These are phyloP conservation scores for Ophioninae sp. DNA, from an alignment of 2,888 invertebrate genomes.

Conservation along the genomic window DNA sequence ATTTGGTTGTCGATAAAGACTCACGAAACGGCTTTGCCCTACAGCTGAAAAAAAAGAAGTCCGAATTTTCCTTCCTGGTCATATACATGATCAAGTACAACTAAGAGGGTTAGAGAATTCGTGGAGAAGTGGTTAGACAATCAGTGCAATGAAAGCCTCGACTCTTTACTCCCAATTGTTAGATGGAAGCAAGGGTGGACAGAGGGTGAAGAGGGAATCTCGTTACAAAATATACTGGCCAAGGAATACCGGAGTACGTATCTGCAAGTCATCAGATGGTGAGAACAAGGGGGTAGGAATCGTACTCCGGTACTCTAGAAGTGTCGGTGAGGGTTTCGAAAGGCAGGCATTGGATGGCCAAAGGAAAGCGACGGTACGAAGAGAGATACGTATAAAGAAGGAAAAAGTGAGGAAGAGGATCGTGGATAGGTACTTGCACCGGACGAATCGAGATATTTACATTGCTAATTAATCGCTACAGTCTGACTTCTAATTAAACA, in stretches of 20 bases:
- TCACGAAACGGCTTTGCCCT: background rate
- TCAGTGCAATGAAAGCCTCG: conserved; percentile 19
- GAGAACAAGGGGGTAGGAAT: background rate
- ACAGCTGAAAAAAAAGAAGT: background rate
- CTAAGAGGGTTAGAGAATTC: background rate
- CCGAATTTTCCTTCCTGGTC: background rate
- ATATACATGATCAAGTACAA: background rate
- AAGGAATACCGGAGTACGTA: conserved; percentile 44
- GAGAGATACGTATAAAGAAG: conserved; percentile 12
- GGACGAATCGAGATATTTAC: conserved; percentile 75
- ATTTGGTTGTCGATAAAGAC: conserved; percentile 2
- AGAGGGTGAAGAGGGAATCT: conserved; percentile 32
- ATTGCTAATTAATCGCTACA: conserved; percentile 80
- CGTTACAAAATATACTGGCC: conserved; percentile 41
- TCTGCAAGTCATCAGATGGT: conserved; percentile 38
- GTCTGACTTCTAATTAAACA: conserved; percentile 81
- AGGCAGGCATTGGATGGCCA: conserved; percentile 34
- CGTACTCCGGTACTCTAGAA: conserved; percentile 38
- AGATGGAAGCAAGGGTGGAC: conserved; percentile 28
- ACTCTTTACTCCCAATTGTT: conserved; percentile 31
- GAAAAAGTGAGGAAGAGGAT: background rate
- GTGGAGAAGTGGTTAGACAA: conserved; percentile 39
- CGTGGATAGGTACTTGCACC: conserved; percentile 30
- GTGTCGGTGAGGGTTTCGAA: conserved; percentile 58
- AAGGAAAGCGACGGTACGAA: conserved; percentile 48